Evolutionary conservation across 1,140 invertebrate genomes (phyloP).

Genomic region (Ooceraea biroi): DNA sequence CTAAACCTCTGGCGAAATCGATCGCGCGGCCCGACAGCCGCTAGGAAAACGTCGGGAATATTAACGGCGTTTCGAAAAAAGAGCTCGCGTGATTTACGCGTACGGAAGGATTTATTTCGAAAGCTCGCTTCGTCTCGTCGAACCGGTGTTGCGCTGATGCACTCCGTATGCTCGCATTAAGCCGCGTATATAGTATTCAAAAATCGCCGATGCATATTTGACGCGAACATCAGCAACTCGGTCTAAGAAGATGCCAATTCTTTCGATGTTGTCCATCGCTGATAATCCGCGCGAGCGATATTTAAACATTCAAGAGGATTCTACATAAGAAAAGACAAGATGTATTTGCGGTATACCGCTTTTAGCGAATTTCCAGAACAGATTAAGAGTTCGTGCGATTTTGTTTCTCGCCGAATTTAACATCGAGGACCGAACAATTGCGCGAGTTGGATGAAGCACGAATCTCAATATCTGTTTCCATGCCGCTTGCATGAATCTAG

Average conservation of each 20-base stretch:
- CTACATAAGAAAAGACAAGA: too few relatives aligned
- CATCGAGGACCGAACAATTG: background rate
- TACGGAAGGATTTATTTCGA: slow-evolving; percentile 57
- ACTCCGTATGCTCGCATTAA: slow-evolving; percentile 54
- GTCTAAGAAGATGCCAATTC: background rate
- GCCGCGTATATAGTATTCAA: background rate
- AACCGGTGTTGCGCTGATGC: slow-evolving; percentile 44
- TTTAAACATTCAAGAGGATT: too few relatives aligned
- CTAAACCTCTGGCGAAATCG: slow-evolving; percentile 42
- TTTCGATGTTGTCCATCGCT: background rate
- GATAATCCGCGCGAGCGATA: background rate
- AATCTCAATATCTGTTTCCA: background rate
- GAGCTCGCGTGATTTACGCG: slow-evolving; percentile 51
- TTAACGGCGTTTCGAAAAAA: slow-evolving; percentile 63
- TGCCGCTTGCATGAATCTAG: background rate
- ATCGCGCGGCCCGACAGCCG: slow-evolving; percentile 38
- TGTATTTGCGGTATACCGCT: background rate
- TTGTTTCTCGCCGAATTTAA: background rate
- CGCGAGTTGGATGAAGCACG: background rate
- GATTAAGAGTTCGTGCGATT: background rate
- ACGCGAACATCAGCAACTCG: slow-evolving; percentile 2
- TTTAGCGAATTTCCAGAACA: background rate
- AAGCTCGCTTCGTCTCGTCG: slow-evolving; percentile 22
- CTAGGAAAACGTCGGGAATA: slow-evolving; percentile 49
- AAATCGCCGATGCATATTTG: slow-evolving; percentile 27